These are phyloP conservation scores for Podarcis raffonei DNA, from an alignment of 2,113 vertebrate genomes.

Conservation along the genomic window DNA sequence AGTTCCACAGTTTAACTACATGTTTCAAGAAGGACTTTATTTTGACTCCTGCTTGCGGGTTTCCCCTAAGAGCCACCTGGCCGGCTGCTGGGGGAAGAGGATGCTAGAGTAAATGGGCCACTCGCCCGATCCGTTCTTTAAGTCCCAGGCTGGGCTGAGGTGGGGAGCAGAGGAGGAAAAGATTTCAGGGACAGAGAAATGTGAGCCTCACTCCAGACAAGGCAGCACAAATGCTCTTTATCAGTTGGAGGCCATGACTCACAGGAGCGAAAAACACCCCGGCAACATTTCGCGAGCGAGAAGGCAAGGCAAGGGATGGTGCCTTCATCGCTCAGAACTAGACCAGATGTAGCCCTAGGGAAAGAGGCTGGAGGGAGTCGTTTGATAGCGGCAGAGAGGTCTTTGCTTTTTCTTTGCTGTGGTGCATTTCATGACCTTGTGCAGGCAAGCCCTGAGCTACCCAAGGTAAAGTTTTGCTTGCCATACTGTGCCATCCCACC, in stretches of 20 bases:
- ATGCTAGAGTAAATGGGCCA: no score
- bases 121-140: background rate
- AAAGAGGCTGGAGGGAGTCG: background rate
- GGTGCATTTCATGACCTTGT: accelerated
- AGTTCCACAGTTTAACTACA: no score
- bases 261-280: background rate
- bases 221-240: background rate
- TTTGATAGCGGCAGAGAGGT: background rate
- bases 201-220: background rate
- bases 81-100: no score
- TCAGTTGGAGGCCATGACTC: background rate
- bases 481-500: no score
- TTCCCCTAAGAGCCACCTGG: no score
- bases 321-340: background rate
- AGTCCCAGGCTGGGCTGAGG: background rate
- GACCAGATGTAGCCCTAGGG: background rate
- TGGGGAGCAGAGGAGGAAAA: background rate
- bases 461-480: background rate
- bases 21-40: no score
- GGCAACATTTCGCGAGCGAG: background rate
- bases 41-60: no score
- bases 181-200: background rate
- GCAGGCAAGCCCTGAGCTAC: background rate
- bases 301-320: background rate
- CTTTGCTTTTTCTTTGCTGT: background rate